Conservation (phyloP, 2,797 vertebrate species). For the Tiaroga cobitis region DNA sequence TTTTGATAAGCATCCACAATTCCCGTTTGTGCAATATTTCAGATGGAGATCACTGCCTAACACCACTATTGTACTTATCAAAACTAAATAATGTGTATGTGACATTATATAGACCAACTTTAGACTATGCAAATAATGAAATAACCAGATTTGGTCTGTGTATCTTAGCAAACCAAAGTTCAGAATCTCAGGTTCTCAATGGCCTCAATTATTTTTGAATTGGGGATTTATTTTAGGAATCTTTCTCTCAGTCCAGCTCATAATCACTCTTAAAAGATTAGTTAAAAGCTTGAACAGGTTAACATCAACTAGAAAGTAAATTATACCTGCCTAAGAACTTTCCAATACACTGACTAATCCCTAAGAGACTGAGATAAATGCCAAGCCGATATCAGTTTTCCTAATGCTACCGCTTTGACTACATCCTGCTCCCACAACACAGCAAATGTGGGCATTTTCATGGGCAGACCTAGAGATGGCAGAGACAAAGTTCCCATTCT, state of each 20-base stretch:
- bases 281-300: conserved; percentile 44
- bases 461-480: conserved; percentile 36
- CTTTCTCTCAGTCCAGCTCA: conserved; percentile 39
- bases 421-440: conserved; percentile 24
- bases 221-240: neutral
- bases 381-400: conserved; percentile 38
- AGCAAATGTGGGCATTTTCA: conserved; percentile 40
- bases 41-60: conserved; percentile 24
- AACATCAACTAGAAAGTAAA: conserved; percentile 50
- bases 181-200: too few relatives aligned
- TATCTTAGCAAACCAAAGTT: neutral
- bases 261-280: conserved; percentile 40
- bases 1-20: conserved; percentile 61
- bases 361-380: conserved; percentile 43
- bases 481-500: conserved; percentile 33
- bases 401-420: conserved; percentile 25
- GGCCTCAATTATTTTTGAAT: neutral
- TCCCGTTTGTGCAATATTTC: conserved; percentile 36
- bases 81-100: neutral
- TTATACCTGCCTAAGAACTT: conserved; percentile 41
- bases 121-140: neutral
- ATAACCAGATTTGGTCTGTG: neutral
- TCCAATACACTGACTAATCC: conserved; percentile 39
- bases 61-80: neutral
- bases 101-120: neutral